A percentile compares a stretch with the other conserved stretches of the same genome.
phyloP scores from a whole-genome alignment of 1,140 invertebrate species.

The Tetramorium parvispinum region DNA sequence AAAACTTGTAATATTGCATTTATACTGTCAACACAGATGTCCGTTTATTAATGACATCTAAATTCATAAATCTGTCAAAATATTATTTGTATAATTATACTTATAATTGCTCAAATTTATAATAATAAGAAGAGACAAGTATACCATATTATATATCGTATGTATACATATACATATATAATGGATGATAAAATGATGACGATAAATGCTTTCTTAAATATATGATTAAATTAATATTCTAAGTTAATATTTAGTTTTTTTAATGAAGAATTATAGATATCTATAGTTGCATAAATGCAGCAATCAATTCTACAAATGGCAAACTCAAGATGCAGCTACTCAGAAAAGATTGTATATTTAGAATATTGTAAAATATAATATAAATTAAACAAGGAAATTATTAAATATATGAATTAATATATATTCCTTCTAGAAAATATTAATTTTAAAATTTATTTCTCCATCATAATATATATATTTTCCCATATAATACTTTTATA shows the following conservation, averaged over 20 bases:
- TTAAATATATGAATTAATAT: slow-evolving; percentile 6
- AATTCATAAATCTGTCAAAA: slow-evolving; percentile 6
- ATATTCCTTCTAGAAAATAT: not conserved
- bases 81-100: slow-evolving; percentile 13
- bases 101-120: slow-evolving; percentile 23
- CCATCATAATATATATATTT: not conserved
- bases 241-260: slow-evolving; percentile 23
- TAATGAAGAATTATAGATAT: not conserved
- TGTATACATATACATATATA: not conserved
- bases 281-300: slow-evolving; percentile 21
- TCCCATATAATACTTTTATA: slow-evolving; percentile 40
- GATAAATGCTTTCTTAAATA: slow-evolving; percentile 30
- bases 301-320: slow-evolving; percentile 26
- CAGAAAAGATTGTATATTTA: slow-evolving; percentile 19
- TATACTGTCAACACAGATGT: slow-evolving; percentile 12
- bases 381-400: not conserved
- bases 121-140: slow-evolving; percentile 71
- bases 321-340: slow-evolving; percentile 16
- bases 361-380: not conserved
- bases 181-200: slow-evolving; percentile 50
- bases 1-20: slow-evolving; percentile 20
- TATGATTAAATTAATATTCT: slow-evolving; percentile 8
- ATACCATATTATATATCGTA: slow-evolving; percentile 33
- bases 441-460: not conserved
- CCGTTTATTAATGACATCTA: not conserved